Evolutionary conservation across 2,797 vertebrate species (phyloP).

Genomic region (Diplodus sargus): DNA sequence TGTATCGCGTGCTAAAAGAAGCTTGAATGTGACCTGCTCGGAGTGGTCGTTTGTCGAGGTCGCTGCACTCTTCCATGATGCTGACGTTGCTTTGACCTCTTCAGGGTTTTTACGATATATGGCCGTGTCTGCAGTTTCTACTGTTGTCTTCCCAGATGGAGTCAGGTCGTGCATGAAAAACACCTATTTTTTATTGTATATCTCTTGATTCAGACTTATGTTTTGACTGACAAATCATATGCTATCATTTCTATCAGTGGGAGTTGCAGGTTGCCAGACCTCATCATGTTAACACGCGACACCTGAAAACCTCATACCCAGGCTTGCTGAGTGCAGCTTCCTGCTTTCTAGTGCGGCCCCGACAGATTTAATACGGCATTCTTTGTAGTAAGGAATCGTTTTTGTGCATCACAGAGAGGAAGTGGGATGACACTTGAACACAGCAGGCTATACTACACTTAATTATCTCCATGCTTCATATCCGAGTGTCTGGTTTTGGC

Average conservation of each 20-base stretch:
- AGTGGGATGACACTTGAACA: constrained; percentile 29
- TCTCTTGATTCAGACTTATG: constrained; percentile 50
- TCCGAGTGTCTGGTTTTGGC: constrained; percentile 36
- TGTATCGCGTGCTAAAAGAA: constrained; percentile 15
- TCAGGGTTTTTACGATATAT: constrained; percentile 16
- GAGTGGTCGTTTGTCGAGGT: constrained; percentile 37
- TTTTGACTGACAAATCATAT: constrained; percentile 55
- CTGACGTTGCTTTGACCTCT: constrained; percentile 57
- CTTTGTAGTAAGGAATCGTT: constrained; percentile 1
- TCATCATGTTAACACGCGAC: constrained; percentile 30
- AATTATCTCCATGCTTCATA: constrained; percentile 20
- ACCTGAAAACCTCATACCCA: constrained; percentile 35
- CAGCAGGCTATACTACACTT: constrained; percentile 15
- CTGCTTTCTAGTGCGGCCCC: constrained; percentile 26
- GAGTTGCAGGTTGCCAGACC: constrained; percentile 46
- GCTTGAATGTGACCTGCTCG: constrained; percentile 50
- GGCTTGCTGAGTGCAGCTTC: constrained; percentile 41
- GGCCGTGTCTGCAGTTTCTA: constrained; percentile 58
- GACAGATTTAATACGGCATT: constrained; percentile 19
- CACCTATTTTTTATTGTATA: constrained; percentile 47
- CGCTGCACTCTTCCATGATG: constrained; percentile 50
- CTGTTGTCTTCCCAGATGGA: constrained; percentile 74
- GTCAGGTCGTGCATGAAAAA: constrained; percentile 71
- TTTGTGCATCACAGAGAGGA: constrained; percentile 29
- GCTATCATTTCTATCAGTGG: constrained; percentile 39